phyloP scores from a whole-genome alignment of 2,797 vertebrate genomes.

The Uromys caudimaculatus region DNA sequence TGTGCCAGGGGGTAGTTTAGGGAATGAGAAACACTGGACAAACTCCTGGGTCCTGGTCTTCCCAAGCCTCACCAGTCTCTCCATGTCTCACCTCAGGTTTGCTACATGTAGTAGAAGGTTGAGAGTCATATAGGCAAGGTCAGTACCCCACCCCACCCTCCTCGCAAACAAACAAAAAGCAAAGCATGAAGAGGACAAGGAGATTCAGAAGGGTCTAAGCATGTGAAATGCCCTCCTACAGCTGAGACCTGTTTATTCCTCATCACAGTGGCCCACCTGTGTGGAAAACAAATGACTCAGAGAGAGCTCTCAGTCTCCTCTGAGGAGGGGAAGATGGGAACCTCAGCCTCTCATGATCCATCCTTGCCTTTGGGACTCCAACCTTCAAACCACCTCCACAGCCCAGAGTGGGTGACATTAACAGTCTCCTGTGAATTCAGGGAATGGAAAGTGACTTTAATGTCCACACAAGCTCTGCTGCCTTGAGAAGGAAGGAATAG shows the following conservation, averaged over 20 bases:
- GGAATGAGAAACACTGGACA: neutral
- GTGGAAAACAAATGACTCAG: neutral
- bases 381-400: neutral
- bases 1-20: neutral
- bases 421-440: neutral
- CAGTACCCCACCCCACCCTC: neutral
- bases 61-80: rapidly evolving
- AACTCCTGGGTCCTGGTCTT: neutral
- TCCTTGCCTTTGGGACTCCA: neutral
- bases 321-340: neutral
- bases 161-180: neutral
- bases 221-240: neutral
- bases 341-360: neutral
- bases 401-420: neutral
- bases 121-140: neutral
- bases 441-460: neutral
- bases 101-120: neutral
- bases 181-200: neutral
- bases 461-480: neutral
- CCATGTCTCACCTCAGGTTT: neutral
- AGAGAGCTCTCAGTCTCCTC: neutral
- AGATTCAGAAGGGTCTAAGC: neutral
- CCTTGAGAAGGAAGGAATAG: neutral
- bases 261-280: too few species aligned
- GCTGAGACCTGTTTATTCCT: neutral